Percentiles rank a stretch among this genome's conserved stretches.
These are phyloP conservation scores for Ramphastos sulfuratus DNA, from an alignment of 2,113 vertebrate genomes.

Conservation along the genomic window DNA sequence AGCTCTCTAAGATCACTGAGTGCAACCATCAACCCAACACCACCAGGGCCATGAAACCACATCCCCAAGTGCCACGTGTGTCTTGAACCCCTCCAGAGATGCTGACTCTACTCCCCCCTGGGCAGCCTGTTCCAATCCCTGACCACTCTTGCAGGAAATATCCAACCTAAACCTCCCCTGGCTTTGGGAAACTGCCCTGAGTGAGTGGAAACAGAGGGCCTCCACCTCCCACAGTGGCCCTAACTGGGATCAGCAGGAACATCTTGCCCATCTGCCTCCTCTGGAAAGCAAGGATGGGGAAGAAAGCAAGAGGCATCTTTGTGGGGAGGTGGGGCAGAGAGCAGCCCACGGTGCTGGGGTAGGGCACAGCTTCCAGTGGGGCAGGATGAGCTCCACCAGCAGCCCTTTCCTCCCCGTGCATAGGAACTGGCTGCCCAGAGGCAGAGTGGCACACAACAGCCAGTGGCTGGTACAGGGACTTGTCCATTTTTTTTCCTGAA, in stretches of 20 bases:
- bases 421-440: not conserved
- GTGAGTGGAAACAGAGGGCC: not conserved
- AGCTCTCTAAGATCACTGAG: too few relatives aligned
- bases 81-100: too few relatives aligned
- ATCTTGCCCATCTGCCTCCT: not conserved
- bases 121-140: too few relatives aligned
- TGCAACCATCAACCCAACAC: too few relatives aligned
- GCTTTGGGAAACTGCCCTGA: not conserved
- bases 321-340: not conserved
- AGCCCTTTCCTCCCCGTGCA: fast-evolving
- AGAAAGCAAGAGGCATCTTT: not conserved
- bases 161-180: too few relatives aligned
- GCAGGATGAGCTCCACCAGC: fast-evolving
- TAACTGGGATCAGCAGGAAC: not conserved
- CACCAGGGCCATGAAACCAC: too few relatives aligned
- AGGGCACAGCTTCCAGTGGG: not conserved
- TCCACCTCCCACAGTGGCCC: not conserved
- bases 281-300: not conserved
- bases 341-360: fast-evolving
- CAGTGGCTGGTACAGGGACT: not conserved
- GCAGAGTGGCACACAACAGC: fast-evolving
- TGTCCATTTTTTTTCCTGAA: not conserved
- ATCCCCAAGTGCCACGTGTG: too few relatives aligned
- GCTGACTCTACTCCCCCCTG: too few relatives aligned
- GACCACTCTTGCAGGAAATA: too few relatives aligned